phyloP scores from a whole-genome alignment of 2,888 invertebrate species.

The Nipponacmea schrenckii region DNA sequence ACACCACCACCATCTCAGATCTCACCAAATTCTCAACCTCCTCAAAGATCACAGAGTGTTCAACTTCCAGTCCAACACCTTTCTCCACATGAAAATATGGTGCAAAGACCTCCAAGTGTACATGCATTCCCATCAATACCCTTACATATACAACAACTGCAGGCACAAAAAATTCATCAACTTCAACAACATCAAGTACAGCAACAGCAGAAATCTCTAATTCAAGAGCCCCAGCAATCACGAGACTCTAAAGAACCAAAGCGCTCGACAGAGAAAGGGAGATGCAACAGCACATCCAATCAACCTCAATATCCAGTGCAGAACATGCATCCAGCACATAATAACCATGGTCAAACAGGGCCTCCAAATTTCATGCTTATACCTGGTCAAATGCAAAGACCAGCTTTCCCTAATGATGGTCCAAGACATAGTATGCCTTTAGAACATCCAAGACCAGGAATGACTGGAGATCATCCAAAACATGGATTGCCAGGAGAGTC shows the following conservation, averaged over 20 bases:
- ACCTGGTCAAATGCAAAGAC: not conserved
- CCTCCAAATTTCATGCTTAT: not conserved
- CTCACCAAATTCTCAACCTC: constrained; percentile 20
- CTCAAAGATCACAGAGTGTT: constrained; percentile 23
- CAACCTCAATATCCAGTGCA: not conserved
- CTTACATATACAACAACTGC: constrained; percentile 25
- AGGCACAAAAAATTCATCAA: constrained; percentile 25
- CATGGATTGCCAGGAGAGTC: constrained; percentile 1
- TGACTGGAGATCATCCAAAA: constrained; percentile 3
- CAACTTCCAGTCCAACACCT: constrained; percentile 20
- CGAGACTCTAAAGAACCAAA: not conserved
- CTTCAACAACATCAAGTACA: constrained; percentile 23
- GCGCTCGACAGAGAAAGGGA: not conserved
- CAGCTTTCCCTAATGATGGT: not conserved
- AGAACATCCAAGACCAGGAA: constrained; percentile 10
- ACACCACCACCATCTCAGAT: constrained; percentile 5
- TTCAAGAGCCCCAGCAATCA: constrained; percentile 14
- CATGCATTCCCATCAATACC: constrained; percentile 13
- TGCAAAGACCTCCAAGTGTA: constrained; percentile 10
- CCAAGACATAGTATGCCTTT: not conserved
- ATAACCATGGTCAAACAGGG: not conserved
- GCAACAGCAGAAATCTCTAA: constrained; percentile 11
- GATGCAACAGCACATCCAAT: not conserved
- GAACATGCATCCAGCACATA: not conserved
- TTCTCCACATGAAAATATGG: not conserved